Evolutionary conservation across 2,888 invertebrate genomes (phyloP).

Genomic region (Drosophila mulleri): DNA sequence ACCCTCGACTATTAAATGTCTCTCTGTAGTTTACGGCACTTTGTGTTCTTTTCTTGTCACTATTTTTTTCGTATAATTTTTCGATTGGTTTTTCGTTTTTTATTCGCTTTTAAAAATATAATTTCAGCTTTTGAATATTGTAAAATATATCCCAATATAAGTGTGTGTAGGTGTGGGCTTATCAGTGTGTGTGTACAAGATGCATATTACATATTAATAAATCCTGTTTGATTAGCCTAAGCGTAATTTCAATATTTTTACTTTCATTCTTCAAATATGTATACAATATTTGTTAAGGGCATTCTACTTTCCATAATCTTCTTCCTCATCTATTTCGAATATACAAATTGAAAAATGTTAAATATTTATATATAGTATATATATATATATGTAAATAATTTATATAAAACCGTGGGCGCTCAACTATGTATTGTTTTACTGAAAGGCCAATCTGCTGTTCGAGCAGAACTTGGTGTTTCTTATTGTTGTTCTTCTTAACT

Average conservation of each 20-base stretch:
- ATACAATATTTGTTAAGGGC: constrained; percentile 41
- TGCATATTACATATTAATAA: constrained; percentile 76
- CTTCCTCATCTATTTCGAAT: constrained; percentile 17
- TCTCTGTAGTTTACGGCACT: constrained; percentile 42
- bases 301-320: neutral
- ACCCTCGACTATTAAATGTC: constrained; percentile 21
- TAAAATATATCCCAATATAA: constrained; percentile 50
- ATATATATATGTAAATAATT: neutral
- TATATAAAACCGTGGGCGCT: constrained; percentile 4
- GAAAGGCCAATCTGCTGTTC: constrained; percentile 5
- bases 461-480: constrained; percentile 13
- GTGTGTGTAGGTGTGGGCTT: neutral
- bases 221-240: constrained; percentile 62
- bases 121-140: constrained; percentile 53
- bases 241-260: constrained; percentile 57
- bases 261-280: constrained; percentile 39
- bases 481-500: constrained; percentile 12
- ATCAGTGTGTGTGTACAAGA: constrained; percentile 60
- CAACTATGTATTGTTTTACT: constrained; percentile 2
- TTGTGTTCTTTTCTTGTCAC: constrained; percentile 1
- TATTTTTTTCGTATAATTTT: neutral
- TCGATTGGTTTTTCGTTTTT: constrained; percentile 8
- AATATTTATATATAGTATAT: neutral
- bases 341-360: constrained; percentile 31
- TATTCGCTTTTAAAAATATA: constrained; percentile 28